Evolutionary conservation across 1,140 invertebrate genomes (phyloP).

Genomic region (Meloidogyne exigua): DNA sequence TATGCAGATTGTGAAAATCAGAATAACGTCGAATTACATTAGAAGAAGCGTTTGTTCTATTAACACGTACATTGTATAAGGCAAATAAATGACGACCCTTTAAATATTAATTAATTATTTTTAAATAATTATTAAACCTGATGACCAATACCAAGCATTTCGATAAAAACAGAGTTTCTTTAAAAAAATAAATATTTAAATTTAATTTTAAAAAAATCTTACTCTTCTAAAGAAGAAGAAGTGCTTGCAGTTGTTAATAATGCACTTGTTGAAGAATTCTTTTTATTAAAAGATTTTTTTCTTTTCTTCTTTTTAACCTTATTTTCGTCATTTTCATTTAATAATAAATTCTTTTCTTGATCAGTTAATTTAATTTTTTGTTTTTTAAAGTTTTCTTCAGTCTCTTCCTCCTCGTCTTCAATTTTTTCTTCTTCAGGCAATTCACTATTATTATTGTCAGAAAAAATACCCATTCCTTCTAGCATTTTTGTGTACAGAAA

Average conservation of each 20-base stretch:
- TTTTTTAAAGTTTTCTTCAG: not conserved
- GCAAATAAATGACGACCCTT: slow-evolving; percentile 77
- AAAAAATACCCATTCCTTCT: slow-evolving; percentile 73
- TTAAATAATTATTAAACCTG: slow-evolving; percentile 36
- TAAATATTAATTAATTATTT: not conserved
- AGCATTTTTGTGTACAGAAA: slow-evolving; percentile 75
- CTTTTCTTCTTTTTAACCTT: not conserved
- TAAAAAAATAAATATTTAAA: not conserved
- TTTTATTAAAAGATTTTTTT: slow-evolving; percentile 15
- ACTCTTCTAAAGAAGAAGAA: not conserved
- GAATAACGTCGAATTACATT: slow-evolving; percentile 75
- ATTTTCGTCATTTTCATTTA: not conserved
- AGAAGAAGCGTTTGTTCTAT: slow-evolving; percentile 68
- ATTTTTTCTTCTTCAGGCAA: not conserved
- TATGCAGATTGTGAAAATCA: slow-evolving; percentile 84
- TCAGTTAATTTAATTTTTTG: not conserved
- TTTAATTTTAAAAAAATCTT: not conserved
- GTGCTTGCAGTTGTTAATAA: not conserved
- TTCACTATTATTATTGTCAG: slow-evolving; percentile 64
- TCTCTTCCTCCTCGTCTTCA: not conserved
- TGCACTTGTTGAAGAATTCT: not conserved
- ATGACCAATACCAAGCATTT: slow-evolving; percentile 60
- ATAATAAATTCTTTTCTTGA: not conserved
- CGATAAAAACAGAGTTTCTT: slow-evolving; percentile 39
- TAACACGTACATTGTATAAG: slow-evolving; percentile 82